Percentiles rank a stretch among this genome's conserved stretches.
These are phyloP conservation scores for Indri indri DNA, from an alignment of 2,113 vertebrate genomes.

Conservation along the genomic window DNA sequence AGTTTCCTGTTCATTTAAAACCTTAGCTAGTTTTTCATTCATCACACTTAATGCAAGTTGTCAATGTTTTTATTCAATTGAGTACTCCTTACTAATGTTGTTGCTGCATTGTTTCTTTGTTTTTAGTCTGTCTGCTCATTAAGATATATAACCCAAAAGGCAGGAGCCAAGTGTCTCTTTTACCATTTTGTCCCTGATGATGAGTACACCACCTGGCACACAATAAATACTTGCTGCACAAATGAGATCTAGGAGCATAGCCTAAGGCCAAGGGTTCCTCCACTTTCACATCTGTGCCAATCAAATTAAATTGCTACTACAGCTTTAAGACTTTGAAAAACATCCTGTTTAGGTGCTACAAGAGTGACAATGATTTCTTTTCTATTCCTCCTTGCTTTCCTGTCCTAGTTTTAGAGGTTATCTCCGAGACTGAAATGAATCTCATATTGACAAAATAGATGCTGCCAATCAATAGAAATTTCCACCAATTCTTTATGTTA, in stretches of 20 bases:
- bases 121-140: not conserved
- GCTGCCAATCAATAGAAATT: not conserved
- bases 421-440: not conserved
- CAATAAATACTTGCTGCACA: not conserved
- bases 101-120: not conserved
- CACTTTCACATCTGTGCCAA: not conserved
- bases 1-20: not conserved
- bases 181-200: not conserved
- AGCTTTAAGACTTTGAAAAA: not conserved
- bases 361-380: too few species aligned
- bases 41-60: not conserved
- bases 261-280: not conserved
- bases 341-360: too few species aligned
- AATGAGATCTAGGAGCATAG: not conserved
- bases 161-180: not conserved
- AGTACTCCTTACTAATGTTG: not conserved
- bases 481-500: not conserved
- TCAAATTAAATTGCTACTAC: not conserved
- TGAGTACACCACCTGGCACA: not conserved
- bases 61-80: not conserved
- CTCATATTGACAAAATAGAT: not conserved
- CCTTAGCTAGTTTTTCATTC: not conserved
- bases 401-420: not conserved
- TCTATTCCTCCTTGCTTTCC: not conserved
- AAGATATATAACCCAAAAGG: not conserved